Percentiles rank a stretch among this genome's conserved stretches.
These are phyloP conservation scores for Athrips mouffetella DNA, from an alignment of 2,888 invertebrate species.

Conservation along the genomic window DNA sequence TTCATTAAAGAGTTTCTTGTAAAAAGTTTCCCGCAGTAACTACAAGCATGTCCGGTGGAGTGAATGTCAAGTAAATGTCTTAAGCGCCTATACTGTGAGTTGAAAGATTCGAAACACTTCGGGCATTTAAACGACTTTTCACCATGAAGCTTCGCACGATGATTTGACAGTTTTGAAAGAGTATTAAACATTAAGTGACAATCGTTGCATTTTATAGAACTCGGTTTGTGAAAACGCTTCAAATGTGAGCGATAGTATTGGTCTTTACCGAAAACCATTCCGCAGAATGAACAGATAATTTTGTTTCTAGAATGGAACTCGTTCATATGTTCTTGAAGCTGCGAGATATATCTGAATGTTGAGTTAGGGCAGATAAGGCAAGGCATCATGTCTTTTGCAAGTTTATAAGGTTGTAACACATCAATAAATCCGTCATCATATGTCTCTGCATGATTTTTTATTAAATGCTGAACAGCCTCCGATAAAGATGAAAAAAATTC, in stretches of 20 bases:
- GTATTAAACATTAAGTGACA: slow-evolving; percentile 36
- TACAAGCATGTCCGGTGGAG: slow-evolving; percentile 36
- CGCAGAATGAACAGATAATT: slow-evolving; percentile 36
- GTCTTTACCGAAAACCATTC: slow-evolving; percentile 31
- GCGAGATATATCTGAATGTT: slow-evolving; percentile 34
- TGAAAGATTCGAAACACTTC: slow-evolving; percentile 38
- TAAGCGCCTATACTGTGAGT: slow-evolving; percentile 34
- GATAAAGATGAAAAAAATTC: slow-evolving; percentile 27
- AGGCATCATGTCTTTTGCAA: slow-evolving; percentile 31
- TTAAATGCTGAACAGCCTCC: slow-evolving; percentile 32
- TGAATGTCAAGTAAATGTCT: slow-evolving; percentile 39
- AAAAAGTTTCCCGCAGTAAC: slow-evolving; percentile 43
- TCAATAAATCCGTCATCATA: slow-evolving; percentile 30
- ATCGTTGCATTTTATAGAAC: slow-evolving; percentile 32
- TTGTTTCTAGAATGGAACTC: slow-evolving; percentile 33
- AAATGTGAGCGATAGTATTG: slow-evolving; percentile 33
- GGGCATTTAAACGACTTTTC: slow-evolving; percentile 35
- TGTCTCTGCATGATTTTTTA: slow-evolving; percentile 30
- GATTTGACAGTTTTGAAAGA: slow-evolving; percentile 30
- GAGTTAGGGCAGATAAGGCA: slow-evolving; percentile 32
- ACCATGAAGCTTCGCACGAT: slow-evolving; percentile 37
- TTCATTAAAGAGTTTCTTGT: slow-evolving; percentile 39
- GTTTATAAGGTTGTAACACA: slow-evolving; percentile 31
- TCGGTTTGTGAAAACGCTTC: slow-evolving; percentile 28
- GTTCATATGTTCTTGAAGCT: slow-evolving; percentile 36